Base-by-base conservation (phyloP, 2,797 vertebrate species). In the Todus mexicanus region DNA sequence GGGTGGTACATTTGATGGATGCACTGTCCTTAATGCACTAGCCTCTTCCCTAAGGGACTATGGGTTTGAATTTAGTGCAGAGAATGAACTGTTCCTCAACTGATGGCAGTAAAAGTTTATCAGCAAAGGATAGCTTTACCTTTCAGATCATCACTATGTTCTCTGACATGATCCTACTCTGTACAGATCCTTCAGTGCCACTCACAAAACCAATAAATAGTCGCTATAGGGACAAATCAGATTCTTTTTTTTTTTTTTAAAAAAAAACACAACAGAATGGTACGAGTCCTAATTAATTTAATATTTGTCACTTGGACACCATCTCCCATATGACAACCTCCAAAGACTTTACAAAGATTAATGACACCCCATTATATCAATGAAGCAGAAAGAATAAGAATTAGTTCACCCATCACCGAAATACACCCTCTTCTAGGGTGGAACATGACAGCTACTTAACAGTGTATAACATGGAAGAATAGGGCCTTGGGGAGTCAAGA, bases 1-100 rank as follows among this genome's bases (percentile, higher is more conserved):
- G 47, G 83, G 88, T 85, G 88, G 68, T 96, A 59, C 43, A n/a
- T 82, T 60, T 88, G 90, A 91, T 84, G 78, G 92, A 95, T 93
- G 85, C 72, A 54, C 85, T 92, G 71, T 88, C 93, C 80, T 88
- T 82, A 82, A 95, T 84, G 81, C 81, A 90, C 85, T 95, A 65
- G 56, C 72, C 59, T 94, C 57, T 83, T 93, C 96, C 93, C 91
- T 88, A 87, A 95, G 95, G 89, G 90, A 87, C 82, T 86, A 56
- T 53, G 73, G 65, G 40, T 95, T 63, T 91, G 88, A 92, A 92
- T 91, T 90, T 87, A 88, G 91, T 80, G 59, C 66, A 63, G 82
- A 74, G 88, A 73, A 92, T 71, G 66, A 93, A 78, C 43, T 94
- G 65, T 84, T 94, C 69, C 89, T 96, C 85, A 81, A 47, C 73